A percentile compares a stretch with the other conserved stretches of the same genome.
These are phyloP conservation scores for Colistium nudipinnis DNA, from an alignment of 2,113 vertebrate genomes.

Conservation along the genomic window DNA sequence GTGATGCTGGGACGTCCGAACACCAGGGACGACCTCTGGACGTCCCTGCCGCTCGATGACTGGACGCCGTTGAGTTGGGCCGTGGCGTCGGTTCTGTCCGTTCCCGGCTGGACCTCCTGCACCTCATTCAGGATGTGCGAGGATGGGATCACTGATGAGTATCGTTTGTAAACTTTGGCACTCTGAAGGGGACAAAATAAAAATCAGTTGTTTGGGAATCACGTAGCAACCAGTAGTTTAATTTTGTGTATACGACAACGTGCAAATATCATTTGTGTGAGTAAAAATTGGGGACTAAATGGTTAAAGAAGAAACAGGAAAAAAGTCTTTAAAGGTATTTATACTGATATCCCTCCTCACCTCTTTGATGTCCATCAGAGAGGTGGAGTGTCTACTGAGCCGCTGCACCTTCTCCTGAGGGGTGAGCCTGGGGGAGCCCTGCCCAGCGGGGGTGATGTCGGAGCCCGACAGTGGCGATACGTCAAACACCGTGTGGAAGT, in stretches of 20 bases:
- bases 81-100: constrained; percentile 41
- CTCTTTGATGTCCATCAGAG: constrained; percentile 88
- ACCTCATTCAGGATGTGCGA: constrained; percentile 74
- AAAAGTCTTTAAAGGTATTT: background rate
- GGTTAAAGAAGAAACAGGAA: background rate
- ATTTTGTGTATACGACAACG: too few relatives aligned
- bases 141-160: constrained; percentile 78
- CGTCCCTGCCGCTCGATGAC: constrained; percentile 49
- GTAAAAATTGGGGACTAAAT: background rate
- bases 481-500: constrained; percentile 90
- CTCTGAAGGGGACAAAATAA: constrained; percentile 55
- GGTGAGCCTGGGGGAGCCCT: constrained; percentile 69
- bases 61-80: constrained; percentile 66
- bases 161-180: constrained; percentile 77
- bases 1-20: constrained; percentile 74
- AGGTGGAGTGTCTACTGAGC: constrained; percentile 82
- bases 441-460: constrained; percentile 66
- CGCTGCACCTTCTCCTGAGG: constrained; percentile 83
- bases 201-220: background rate
- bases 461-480: constrained; percentile 51
- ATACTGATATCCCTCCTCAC: constrained; percentile 70
- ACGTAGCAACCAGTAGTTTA: background rate
- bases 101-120: constrained; percentile 60
- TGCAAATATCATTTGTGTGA: too few relatives aligned
- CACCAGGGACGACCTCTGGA: constrained; percentile 62